Base-by-base conservation (phyloP, 2,113 vertebrate species). In the Sula dactylatra region DNA sequence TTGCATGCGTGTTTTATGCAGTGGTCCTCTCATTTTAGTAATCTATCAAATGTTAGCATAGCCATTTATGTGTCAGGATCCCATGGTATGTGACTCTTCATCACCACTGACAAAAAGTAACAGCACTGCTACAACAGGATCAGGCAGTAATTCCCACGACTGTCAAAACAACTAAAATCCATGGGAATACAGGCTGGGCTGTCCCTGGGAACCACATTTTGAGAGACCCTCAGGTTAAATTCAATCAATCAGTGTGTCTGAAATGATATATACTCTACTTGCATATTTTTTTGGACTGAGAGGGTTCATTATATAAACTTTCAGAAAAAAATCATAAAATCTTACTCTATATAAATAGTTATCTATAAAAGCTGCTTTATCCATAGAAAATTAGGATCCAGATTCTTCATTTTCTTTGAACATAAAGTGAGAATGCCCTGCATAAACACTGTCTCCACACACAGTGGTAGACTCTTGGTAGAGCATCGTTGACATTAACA, bases 321-420 rank as follows among this genome's bases (percentile, higher is more conserved):
- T 4, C 13, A 42, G 38, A 11, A 61, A 50, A 92, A 58, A 66
- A 26, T 4, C 4, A 45, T 86, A 56, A 87, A 93, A 82, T 76
- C 31, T 91, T 79, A 67, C 47, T 93, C 18, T 89, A 11, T 89
- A 95, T 93, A 96, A 95, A 95, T 93, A 96, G 22, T 59, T 81
- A 76, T 49, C 65, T 95, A 82, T 84, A 95, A 91, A 96, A 76
- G 16, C 76, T 77, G 6, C n/a, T 91, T 89, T 93, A 79, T 72
- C 88, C 3, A 29, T 70, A 96, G 62, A 96, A 97, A 96, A 95
- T 85, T 65, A 91, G 50, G 69, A 58, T 71, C 67, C 27, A 77
- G 38, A 73, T 38, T 87, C 65, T 91, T 72, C 16, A n/a, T 94
- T 89, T 92, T 73, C 73, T 72, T 82, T 73, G 66, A 89, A 84